These are phyloP conservation scores for Rhinogobius similis DNA, from an alignment of 2,113 vertebrate genomes.

Conservation along the genomic window DNA sequence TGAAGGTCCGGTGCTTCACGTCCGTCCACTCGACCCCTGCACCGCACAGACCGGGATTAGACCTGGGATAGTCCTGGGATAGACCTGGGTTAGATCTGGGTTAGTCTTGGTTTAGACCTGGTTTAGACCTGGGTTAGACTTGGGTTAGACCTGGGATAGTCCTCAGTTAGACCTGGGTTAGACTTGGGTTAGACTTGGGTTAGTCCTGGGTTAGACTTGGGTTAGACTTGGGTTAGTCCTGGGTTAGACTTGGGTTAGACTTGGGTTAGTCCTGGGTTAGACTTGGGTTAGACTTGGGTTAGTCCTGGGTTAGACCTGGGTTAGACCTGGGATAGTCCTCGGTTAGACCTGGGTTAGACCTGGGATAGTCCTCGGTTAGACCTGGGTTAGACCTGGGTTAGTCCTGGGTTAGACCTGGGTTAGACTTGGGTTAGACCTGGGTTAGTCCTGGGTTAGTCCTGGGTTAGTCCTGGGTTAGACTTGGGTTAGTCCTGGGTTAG, in stretches of 20 bases:
- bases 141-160: not conserved
- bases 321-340: not conserved
- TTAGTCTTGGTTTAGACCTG: not conserved
- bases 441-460: not conserved
- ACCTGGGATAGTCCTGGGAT: not conserved
- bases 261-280: not conserved
- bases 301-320: not conserved
- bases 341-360: not conserved
- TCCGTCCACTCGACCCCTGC: conserved; percentile 84
- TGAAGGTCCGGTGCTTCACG: conserved; percentile 78
- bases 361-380: not conserved
- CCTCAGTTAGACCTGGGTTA: not conserved
- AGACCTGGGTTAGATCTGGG: not conserved
- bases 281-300: not conserved
- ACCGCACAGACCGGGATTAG: not conserved
- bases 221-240: not conserved
- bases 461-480: not conserved
- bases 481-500: not conserved
- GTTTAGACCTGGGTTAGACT: not conserved
- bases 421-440: not conserved
- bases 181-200: not conserved
- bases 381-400: not conserved
- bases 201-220: not conserved
- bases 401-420: not conserved
- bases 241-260: not conserved